Evolutionary conservation across 2,888 invertebrate species (phyloP), one percentile per base, ranked within the genome.

Genomic region (Cryptus armator): DNA sequence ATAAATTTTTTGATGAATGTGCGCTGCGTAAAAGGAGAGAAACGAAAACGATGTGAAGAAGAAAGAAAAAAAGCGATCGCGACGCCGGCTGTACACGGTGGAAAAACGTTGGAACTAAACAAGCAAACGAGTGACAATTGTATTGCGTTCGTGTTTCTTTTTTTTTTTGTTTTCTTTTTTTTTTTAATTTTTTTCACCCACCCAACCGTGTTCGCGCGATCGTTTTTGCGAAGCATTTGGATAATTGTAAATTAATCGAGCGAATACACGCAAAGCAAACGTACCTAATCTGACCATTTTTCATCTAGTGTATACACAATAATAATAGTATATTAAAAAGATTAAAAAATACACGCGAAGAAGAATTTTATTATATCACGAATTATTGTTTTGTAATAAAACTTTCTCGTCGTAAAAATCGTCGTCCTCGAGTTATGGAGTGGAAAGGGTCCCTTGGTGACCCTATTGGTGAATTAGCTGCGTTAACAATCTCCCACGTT

Each of bases 231-330:
- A 43, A 66, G 75, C 66, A 70, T 83, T 79, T 79, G 64, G 68
- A 75, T 78, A 83, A 83, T 67, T 83, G 83, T 83, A 83, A 83
- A 83, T 83, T 83, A 79, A 75, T 79, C 79, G 78, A 70, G 79
- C 83, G 64, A 74, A 75, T 75, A 83, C 70, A 83, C 78, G 78
- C 68, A 79, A 83, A 82, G 56, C 62, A 83, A 83, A 79, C 79
- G 74, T 83, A 79, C 70, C 83, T 66, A 83, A 83, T 64, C 74
- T 75, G 83, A 83, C 75, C 78, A 79, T 64, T 83, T 83, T 83
- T 83, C 83, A 79, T 79, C 74, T 70, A 83, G 53, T 83, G 83
- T 83, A 83, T 75, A 78, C 74, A 75, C 74, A 74, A 85, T 83
- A 78, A 82, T 79, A 82, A 85, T 85, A 76, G 72, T 78, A 80